Conservation (phyloP, 2,888 invertebrate genomes). For the Chesias legatella region DNA sequence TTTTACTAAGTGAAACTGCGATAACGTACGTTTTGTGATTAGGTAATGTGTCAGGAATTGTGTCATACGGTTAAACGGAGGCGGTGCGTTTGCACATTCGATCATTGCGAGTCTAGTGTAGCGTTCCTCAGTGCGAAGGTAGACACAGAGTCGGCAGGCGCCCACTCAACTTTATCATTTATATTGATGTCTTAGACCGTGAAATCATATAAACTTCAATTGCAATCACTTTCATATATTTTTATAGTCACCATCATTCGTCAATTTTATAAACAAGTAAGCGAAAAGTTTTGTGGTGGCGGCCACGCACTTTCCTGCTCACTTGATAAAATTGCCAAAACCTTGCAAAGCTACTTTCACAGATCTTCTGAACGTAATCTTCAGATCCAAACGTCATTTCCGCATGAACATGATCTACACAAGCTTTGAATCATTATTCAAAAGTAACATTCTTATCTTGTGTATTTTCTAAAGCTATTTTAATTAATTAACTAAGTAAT, state of each 20-base stretch:
- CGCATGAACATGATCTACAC: background rate
- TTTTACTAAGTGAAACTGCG: conserved; percentile 43
- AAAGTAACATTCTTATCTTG: too few species aligned
- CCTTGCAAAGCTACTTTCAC: conserved; percentile 15
- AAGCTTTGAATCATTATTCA: too few species aligned
- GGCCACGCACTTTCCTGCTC: conserved; percentile 58
- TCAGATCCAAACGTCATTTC: background rate
- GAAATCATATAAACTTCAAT: too few species aligned
- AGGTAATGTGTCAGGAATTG: conserved; percentile 73
- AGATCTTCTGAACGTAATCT: background rate
- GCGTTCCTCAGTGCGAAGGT: conserved; percentile 52
- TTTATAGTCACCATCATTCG: conserved; percentile 24
- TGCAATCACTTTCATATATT: too few species aligned
- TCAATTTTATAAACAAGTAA: conserved; percentile 37
- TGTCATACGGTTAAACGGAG: conserved; percentile 71
- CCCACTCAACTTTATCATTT: conserved; percentile 41
- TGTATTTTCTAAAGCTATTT: too few species aligned
- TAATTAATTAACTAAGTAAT: too few species aligned
- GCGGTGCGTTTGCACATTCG: conserved; percentile 65
- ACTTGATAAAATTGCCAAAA: conserved; percentile 48
- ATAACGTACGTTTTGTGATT: conserved; percentile 56
- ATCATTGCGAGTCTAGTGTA: conserved; percentile 61
- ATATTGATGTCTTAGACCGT: background rate
- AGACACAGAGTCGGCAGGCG: conserved; percentile 55
- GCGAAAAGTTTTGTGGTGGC: conserved; percentile 66